A percentile compares a stretch with the other conserved stretches of the same genome.
These are phyloP conservation scores for Stigmatopora argus DNA, from an alignment of 2,113 vertebrate species.

Conservation along the genomic window DNA sequence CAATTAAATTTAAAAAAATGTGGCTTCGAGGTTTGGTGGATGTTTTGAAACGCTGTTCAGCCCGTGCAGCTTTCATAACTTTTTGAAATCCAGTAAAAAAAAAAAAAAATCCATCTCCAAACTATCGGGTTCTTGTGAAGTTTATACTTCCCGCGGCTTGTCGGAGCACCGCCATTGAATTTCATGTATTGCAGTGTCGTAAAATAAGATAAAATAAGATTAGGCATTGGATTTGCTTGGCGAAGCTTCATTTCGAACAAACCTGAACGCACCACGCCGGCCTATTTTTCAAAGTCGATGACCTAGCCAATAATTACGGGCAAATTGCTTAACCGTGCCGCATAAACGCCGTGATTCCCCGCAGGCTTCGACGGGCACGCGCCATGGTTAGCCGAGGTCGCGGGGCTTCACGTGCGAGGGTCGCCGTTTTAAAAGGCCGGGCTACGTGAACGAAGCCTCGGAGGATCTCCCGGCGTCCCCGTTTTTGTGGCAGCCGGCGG, in stretches of 20 bases:
- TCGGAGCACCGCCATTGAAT: background rate
- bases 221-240: slow-evolving; percentile 36
- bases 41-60: background rate
- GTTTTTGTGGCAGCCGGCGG: slow-evolving; percentile 31
- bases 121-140: too few species aligned
- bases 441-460: background rate
- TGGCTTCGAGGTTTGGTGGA: background rate
- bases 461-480: background rate
- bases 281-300: slow-evolving; percentile 46
- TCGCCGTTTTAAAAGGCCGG: slow-evolving; percentile 32
- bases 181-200: too few species aligned
- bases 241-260: too few species aligned
- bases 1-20: background rate
- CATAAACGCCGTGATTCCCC: slow-evolving; percentile 46
- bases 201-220: too few species aligned
- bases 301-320: slow-evolving; percentile 52
- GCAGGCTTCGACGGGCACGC: slow-evolving; percentile 18
- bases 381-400: slow-evolving; percentile 52
- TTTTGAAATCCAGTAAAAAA: background rate
- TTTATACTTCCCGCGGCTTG: background rate
- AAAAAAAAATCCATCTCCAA: too few species aligned
- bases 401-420: slow-evolving; percentile 37
- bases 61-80: background rate
- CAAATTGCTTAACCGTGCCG: slow-evolving; percentile 51
- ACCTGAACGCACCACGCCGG: too few species aligned